Conservation (phyloP, 2,888 invertebrate species). For the Acanthoscelides obtectus region DNA sequence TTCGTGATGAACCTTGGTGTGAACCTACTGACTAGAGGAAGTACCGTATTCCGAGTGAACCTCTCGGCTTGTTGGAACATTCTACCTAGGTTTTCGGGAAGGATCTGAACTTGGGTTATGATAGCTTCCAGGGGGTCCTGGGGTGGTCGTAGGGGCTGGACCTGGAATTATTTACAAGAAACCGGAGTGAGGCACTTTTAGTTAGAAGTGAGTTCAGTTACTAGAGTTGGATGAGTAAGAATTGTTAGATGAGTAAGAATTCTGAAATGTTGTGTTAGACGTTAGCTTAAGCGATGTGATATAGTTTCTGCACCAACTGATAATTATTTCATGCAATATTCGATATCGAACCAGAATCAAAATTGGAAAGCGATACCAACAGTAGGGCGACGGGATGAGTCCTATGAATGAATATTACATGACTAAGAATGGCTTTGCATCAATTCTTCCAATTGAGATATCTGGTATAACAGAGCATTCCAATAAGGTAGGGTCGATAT, state of each 20-base stretch:
- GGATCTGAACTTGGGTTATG: constrained; percentile 22
- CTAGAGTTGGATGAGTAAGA: too few relatives aligned
- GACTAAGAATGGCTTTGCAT: too few relatives aligned
- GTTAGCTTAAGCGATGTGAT: neutral
- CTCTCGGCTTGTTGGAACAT: constrained; percentile 24
- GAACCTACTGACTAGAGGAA: constrained; percentile 24
- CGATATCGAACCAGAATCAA: too few relatives aligned
- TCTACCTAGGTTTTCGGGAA: constrained; percentile 26
- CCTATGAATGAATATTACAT: too few relatives aligned
- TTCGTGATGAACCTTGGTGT: constrained; percentile 24
- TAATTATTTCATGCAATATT: neutral
- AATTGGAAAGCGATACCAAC: too few relatives aligned
- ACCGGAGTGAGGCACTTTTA: neutral
- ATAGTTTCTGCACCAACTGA: neutral
- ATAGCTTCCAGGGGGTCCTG: constrained; percentile 21
- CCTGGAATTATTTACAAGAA: constrained; percentile 16
- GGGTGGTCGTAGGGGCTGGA: constrained; percentile 1
- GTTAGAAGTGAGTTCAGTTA: neutral
- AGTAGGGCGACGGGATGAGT: too few relatives aligned
- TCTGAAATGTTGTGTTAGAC: neutral
- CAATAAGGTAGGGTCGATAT: too few relatives aligned
- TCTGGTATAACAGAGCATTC: too few relatives aligned
- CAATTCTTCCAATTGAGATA: too few relatives aligned
- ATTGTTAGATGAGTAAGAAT: too few relatives aligned
- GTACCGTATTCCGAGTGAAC: constrained; percentile 26